phyloP scores from a whole-genome alignment of 2,888 invertebrate genomes.

The Apamea anceps region DNA sequence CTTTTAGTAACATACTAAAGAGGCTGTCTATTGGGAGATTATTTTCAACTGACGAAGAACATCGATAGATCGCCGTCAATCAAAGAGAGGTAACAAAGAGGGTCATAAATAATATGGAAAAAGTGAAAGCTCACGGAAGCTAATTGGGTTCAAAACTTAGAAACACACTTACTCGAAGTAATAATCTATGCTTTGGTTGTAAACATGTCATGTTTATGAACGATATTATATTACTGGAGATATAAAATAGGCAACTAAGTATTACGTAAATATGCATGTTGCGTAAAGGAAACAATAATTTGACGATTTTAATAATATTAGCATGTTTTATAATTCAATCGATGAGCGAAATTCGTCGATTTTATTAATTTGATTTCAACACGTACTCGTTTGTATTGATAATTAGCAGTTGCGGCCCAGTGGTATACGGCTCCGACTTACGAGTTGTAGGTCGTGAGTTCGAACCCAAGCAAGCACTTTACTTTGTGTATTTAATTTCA shows the following conservation, averaged over 20 bases:
- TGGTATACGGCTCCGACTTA: too few species aligned
- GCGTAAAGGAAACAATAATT: slow-evolving; percentile 50
- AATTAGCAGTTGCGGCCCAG: too few species aligned
- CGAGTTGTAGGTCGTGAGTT: too few species aligned
- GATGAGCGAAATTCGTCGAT: background rate
- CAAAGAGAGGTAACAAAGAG: slow-evolving; percentile 56
- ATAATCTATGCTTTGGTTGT: slow-evolving; percentile 9
- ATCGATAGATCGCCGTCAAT: slow-evolving; percentile 51
- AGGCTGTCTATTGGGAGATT: slow-evolving; percentile 16
- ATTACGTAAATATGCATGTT: slow-evolving; percentile 36
- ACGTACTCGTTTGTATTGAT: too few species aligned
- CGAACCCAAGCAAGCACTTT: too few species aligned
- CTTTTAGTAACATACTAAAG: background rate
- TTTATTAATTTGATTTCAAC: background rate
- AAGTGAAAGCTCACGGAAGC: slow-evolving; percentile 69
- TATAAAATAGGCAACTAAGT: background rate
- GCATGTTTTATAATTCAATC: background rate
- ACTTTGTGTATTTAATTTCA: too few species aligned
- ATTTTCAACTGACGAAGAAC: slow-evolving; percentile 20
- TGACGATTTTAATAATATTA: slow-evolving; percentile 2
- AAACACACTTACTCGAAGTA: slow-evolving; percentile 8
- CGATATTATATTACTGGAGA: background rate
- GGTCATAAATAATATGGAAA: slow-evolving; percentile 54
- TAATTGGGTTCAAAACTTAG: slow-evolving; percentile 63
- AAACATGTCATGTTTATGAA: slow-evolving; percentile 4